phyloP scores from a whole-genome alignment of 2,113 vertebrate genomes.

The Odontophorus gujanensis region DNA sequence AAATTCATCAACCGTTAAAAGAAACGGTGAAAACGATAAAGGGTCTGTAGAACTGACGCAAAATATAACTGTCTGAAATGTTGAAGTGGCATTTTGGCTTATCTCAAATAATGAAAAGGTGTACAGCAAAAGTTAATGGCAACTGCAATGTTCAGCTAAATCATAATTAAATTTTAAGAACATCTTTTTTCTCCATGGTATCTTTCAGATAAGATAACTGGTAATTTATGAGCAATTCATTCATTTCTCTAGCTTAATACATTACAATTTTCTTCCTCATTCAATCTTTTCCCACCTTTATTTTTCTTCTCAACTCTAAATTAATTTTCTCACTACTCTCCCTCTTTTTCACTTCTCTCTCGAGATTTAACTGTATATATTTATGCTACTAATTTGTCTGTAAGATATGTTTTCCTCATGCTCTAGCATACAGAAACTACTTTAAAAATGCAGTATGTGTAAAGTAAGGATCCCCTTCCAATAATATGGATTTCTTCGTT shows the following conservation, averaged over 20 bases:
- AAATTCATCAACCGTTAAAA: rapidly evolving
- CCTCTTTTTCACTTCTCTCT: neutral
- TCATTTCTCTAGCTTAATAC: neutral
- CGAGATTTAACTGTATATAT: neutral
- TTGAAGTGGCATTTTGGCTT: neutral
- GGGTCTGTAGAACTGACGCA: neutral
- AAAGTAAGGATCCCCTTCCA: neutral
- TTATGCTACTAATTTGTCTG: neutral
- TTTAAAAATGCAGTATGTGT: neutral
- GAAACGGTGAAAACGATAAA: neutral
- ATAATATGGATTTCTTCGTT: neutral
- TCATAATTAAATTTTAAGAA: neutral
- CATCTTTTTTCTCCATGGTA: neutral
- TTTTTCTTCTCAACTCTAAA: neutral
- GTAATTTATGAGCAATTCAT: neutral
- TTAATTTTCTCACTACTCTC: neutral
- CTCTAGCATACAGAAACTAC: neutral
- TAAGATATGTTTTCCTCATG: neutral
- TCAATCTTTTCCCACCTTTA: neutral
- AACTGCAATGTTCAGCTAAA: neutral
- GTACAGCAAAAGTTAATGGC: neutral
- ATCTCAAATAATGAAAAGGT: neutral
- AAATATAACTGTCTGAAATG: neutral
- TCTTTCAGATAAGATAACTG: neutral
- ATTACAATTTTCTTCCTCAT: neutral